Base-by-base conservation (phyloP, 2,888 invertebrate genomes). In the Acrocyrtus sp. region DNA sequence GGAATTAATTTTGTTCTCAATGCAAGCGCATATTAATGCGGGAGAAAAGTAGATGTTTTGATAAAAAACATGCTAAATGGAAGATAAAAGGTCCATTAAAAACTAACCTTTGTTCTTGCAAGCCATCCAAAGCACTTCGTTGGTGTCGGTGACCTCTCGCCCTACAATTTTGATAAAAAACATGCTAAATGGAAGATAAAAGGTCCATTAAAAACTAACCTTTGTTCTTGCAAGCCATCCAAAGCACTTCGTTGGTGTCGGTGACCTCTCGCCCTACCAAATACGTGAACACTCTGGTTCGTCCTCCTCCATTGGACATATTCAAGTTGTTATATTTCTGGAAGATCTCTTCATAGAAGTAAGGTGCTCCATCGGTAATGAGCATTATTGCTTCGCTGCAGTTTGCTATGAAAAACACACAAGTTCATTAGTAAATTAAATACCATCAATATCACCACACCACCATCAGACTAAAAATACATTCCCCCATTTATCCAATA, bases 331-430 rank as follows among this genome's bases (percentile, higher is more conserved):
- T 92, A 43, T 0, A 88, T 87, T 80, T 88, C 45, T 90, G 90
- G 85, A 98, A 99, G 69, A 97, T 90, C 82, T 96, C 93, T 83
- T 94, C 92, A 85, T 92, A 96, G 83, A 92, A 94, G 83, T 95
- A 94, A 56, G 98, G 96, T 19, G 97, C 63, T 29, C 74, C 74
- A 27, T 74, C 74, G 15, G 74, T 98, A 81, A 99, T 91, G 81
- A 99, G 86, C 98, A 99, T 98, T 83, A 99, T 98, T 41, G 98
- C 98, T 87, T 97, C 92, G 87, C 99, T 99, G 84, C 99, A 99
- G 83, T 96, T 94, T 82, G 94, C 92, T 69, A 22, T 24, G 34
- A 17, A n/a, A n/a, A n/a, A n/a, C n/a, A n/a, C n/a, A n/a, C n/a
- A n/a, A n/a, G n/a, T n/a, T n/a, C n/a, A 12, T 39, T 39, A 12